These are phyloP conservation scores for Unio pictorum DNA, from an alignment of 2,888 invertebrate species.

Conservation along the genomic window DNA sequence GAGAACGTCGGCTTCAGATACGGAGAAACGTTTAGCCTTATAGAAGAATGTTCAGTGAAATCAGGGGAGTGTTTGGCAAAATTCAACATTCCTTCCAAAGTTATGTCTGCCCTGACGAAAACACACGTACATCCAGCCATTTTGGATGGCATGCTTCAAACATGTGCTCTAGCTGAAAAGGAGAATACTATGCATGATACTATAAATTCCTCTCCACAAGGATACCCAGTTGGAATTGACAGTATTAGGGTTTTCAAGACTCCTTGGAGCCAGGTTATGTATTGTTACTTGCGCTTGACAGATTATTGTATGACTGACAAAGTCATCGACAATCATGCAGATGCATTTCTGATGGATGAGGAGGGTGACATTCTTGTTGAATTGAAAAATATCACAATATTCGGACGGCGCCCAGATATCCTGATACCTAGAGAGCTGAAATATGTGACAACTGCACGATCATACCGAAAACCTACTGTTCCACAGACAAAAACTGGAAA, in stretches of 20 bases:
- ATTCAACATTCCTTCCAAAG: background rate
- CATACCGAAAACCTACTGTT: background rate
- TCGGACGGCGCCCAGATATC: background rate
- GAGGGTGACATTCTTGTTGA: background rate
- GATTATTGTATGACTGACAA: background rate
- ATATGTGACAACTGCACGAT: background rate
- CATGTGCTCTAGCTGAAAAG: background rate
- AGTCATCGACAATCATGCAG: background rate
- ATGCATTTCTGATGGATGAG: background rate
- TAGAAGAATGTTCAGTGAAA: too few relatives aligned
- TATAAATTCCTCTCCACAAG: background rate
- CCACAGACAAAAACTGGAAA: background rate
- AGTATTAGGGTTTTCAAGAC: background rate
- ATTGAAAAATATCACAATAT: constrained; percentile 1
- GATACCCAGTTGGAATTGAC: constrained; percentile 2
- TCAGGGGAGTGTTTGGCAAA: too few relatives aligned
- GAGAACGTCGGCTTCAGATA: too few relatives aligned
- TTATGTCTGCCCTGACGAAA: background rate
- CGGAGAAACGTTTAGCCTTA: too few relatives aligned
- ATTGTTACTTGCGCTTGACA: background rate
- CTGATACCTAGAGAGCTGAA: background rate
- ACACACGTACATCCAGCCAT: constrained; percentile 9
- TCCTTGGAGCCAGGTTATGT: background rate
- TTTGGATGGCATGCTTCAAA: constrained; percentile 9
- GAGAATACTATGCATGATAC: background rate